Evolutionary conservation across 2,888 invertebrate genomes (phyloP), one percentile per base, ranked within the genome.

Genomic region (Trimorus sp.): DNA sequence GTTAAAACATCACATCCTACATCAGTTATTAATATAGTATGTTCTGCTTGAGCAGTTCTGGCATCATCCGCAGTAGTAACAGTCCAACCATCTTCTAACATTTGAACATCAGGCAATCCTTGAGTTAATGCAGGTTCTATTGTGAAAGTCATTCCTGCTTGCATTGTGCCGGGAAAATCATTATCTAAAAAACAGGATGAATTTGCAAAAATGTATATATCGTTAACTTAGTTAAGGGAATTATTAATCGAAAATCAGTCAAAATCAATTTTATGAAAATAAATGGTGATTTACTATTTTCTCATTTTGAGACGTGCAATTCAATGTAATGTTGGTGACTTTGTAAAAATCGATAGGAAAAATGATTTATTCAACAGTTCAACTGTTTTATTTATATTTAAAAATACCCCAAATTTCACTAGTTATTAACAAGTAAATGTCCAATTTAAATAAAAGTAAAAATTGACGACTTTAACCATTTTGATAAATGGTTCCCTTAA

Each of bases 11-110:
- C 96, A 38, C 92, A 94, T 0, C 98, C 97, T 80, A 92, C 87
- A 5, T 95, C 93, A 0, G 97, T 98, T 42, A 99, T 95, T 0
- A 98, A 93, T 69, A 99, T 93, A 0, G 98, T 98, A 90, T 98
- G 98, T 92, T 99, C 99, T 86, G 95, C 95, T 92, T 99, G 98
- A 0, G 98, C 98, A 3, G 96, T 95, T 85, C 98, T 93, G 0
- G 97, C 94, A 82, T 94, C 93, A 89, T 99, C 98, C 26, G 93
- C 91, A 0, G 97, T 98, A 0, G 97, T 93, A 0, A 97, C 96
- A 0, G 99, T 98, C 99, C 99, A 99, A 0, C 96, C 96, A 90
- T 99, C 99, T 66, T 96, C 95, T 14, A 97, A 93, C 79, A 97
- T 93, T 36, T 94, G 93, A 1, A 96, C 93, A 71, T 95, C 93